Conservation (phyloP, 2,113 vertebrate genomes). For the Epinephelus moara region DNA sequence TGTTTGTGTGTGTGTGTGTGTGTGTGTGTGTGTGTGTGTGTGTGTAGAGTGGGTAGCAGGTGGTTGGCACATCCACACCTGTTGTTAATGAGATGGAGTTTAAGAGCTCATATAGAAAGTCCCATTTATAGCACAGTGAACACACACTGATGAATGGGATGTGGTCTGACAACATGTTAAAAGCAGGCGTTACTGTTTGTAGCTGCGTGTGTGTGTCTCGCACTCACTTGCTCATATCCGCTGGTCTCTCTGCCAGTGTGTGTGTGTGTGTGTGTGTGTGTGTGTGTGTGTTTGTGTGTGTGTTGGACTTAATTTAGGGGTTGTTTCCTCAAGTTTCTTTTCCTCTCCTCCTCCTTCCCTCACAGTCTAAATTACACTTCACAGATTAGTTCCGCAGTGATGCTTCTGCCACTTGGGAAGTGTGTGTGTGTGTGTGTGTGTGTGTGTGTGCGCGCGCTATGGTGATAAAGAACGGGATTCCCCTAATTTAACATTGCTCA, state of each 20-base stretch:
- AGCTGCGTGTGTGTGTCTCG: neutral
- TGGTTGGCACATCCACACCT: slow-evolving; percentile 63
- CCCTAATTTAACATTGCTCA: slow-evolving; percentile 44
- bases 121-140: slow-evolving; percentile 56
- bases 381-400: slow-evolving; percentile 27
- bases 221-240: neutral
- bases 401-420: neutral
- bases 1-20: slow-evolving; percentile 24
- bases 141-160: slow-evolving; percentile 6
- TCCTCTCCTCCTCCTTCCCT: neutral
- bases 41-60: slow-evolving; percentile 52
- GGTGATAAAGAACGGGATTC: slow-evolving; percentile 4
- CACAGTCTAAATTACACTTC: slow-evolving; percentile 34
- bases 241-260: neutral
- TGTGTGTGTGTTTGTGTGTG: slow-evolving; percentile 8
- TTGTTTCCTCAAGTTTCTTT: neutral
- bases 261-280: slow-evolving; percentile 11
- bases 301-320: neutral
- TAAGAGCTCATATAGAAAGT: slow-evolving; percentile 19
- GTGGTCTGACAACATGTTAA: slow-evolving; percentile 24
- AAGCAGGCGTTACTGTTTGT: neutral
- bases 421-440: neutral
- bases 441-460: neutral
- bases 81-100: slow-evolving; percentile 57
- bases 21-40: slow-evolving; percentile 19